Conservation (phyloP, 2,797 vertebrate species). For the Enteromius radiatus region DNA sequence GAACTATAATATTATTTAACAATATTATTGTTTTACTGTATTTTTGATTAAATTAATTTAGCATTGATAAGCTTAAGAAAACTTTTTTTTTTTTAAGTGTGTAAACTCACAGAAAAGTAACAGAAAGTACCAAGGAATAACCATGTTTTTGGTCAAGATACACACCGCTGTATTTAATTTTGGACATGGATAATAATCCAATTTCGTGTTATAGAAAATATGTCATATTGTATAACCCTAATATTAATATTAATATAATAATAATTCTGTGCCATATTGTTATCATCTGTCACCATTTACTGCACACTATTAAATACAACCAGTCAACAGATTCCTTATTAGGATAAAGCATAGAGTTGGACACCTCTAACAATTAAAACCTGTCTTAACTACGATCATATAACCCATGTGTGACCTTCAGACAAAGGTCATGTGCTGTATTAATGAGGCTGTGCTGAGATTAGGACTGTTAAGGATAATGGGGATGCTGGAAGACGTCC, state of each 20-base stretch:
- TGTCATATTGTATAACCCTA: background rate
- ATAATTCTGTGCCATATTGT: background rate
- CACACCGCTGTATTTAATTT: background rate
- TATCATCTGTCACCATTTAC: background rate
- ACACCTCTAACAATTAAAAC: constrained; percentile 25
- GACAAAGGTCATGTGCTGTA: constrained; percentile 32
- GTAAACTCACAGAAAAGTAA: background rate
- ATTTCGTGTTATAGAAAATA: too few species aligned
- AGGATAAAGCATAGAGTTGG: background rate
- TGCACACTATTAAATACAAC: background rate
- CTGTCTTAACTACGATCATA: background rate
- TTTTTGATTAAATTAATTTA: too few species aligned
- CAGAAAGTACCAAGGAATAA: background rate
- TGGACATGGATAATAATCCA: too few species aligned
- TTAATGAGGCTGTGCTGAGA: constrained; percentile 40
- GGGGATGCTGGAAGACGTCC: constrained; percentile 36
- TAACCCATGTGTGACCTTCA: constrained; percentile 36
- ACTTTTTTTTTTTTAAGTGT: background rate
- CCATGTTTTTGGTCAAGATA: background rate
- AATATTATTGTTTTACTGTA: background rate
- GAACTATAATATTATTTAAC: background rate
- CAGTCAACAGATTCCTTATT: background rate
- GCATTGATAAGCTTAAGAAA: too few species aligned
- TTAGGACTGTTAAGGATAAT: constrained; percentile 41
- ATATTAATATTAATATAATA: background rate